A percentile compares a stretch with the other conserved stretches of the same genome.
Conservation (phyloP, 1,140 invertebrate genomes). For the Sminthurinus signatus region DNA sequence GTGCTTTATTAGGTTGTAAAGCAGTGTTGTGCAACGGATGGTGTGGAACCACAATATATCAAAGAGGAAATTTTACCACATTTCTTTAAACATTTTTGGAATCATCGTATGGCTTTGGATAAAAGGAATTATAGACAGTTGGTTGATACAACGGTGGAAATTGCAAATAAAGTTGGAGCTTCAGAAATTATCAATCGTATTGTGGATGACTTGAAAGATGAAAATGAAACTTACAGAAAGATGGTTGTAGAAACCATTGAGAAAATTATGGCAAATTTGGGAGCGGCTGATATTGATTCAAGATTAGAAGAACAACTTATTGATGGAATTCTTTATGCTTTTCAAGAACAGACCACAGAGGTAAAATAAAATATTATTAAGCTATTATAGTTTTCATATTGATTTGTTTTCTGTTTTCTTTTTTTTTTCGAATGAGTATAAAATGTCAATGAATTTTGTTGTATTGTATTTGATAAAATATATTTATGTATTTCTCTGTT, state of each 20-base stretch:
- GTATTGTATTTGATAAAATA: not conserved
- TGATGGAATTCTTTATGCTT: constrained; percentile 98
- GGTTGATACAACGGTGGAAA: constrained; percentile 99
- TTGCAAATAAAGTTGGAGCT: constrained; percentile 97
- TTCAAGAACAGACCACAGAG: constrained; percentile 99
- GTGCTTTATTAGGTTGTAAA: constrained; percentile 86
- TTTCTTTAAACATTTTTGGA: constrained; percentile 99
- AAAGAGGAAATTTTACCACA: constrained; percentile 98
- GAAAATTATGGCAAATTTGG: constrained; percentile 96
- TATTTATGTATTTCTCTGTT: not conserved
- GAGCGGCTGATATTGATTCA: constrained; percentile 70
- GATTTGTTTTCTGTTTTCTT: too few relatives aligned
- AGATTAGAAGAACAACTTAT: constrained; percentile 97
- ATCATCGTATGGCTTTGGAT: constrained; percentile 98
- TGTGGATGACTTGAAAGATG: constrained; percentile 92
- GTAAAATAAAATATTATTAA: constrained; percentile 51
- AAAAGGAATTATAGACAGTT: constrained; percentile 94
- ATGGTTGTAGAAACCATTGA: constrained; percentile 99
- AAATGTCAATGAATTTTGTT: not conserved
- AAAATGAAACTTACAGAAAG: constrained; percentile 99
- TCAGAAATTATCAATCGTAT: constrained; percentile 98
- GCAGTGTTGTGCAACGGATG: constrained; percentile 99
- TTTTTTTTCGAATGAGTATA: too few relatives aligned
- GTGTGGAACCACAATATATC: constrained; percentile 98
- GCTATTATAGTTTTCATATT: constrained; percentile 28